These are phyloP conservation scores for Graphium colonna DNA, from an alignment of 2,888 invertebrate genomes.

Conservation along the genomic window DNA sequence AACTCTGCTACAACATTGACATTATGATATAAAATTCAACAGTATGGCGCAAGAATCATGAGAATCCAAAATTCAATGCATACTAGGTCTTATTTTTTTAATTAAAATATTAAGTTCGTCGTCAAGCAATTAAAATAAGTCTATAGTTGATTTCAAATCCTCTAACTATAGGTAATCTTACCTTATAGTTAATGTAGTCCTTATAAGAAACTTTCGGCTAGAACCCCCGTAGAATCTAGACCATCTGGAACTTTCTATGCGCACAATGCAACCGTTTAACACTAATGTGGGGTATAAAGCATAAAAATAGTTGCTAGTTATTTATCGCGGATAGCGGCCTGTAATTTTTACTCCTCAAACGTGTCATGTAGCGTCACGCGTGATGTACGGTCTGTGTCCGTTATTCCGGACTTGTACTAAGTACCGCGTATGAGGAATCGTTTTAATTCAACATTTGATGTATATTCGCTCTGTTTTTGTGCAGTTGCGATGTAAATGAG, in stretches of 20 bases:
- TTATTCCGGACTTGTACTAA: constrained; percentile 57
- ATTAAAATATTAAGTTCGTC: no score
- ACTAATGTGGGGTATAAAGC: constrained; percentile 31
- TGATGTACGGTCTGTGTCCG: constrained; percentile 65
- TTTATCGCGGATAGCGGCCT: constrained; percentile 34
- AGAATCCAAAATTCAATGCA: no score
- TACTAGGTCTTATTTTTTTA: no score
- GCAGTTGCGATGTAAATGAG: constrained; percentile 19
- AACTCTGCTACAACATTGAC: no score
- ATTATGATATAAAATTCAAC: no score
- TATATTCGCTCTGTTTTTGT: constrained; percentile 33
- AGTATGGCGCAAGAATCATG: no score
- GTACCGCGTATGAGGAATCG: constrained; percentile 49
- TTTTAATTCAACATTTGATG: constrained; percentile 42
- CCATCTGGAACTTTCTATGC: constrained; percentile 11
- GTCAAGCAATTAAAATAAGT: no score
- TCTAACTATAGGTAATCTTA: no score
- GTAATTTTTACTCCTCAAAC: constrained; percentile 57
- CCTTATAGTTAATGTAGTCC: no score
- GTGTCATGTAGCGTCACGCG: constrained; percentile 43
- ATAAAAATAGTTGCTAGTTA: constrained; percentile 32
- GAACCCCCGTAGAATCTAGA: not conserved
- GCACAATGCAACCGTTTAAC: constrained; percentile 26
- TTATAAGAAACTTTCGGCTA: no score
- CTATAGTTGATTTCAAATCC: no score